Evolutionary conservation across 1,140 invertebrate species (phyloP).

Genomic region (Pseudomyrmex dendroicus): DNA sequence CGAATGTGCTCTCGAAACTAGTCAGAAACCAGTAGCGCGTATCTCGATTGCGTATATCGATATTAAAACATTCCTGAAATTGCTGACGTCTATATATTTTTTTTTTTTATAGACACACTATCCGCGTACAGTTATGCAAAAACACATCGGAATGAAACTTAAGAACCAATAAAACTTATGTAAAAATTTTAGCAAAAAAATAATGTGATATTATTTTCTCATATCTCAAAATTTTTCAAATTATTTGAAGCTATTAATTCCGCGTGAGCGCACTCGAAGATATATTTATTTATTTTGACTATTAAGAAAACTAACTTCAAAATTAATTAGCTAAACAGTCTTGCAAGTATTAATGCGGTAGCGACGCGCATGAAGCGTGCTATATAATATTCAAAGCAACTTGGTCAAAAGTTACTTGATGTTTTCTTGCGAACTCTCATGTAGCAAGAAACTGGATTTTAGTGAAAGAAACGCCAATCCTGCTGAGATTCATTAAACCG

Average conservation of each 20-base stretch:
- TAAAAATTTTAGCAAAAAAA: background rate
- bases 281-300: too few relatives aligned
- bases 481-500: constrained; percentile 42
- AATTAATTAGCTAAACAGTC: background rate
- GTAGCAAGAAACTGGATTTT: constrained; percentile 45
- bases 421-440: constrained; percentile 25
- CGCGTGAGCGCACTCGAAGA: too few relatives aligned
- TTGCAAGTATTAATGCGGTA: constrained; percentile 9
- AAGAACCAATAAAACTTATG: too few relatives aligned
- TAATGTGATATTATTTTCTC: background rate
- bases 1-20: background rate
- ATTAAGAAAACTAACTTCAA: background rate
- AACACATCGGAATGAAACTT: background rate
- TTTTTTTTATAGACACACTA: too few relatives aligned
- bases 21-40: background rate
- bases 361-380: background rate
- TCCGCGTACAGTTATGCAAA: background rate
- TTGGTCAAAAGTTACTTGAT: constrained; percentile 32
- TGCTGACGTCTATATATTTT: background rate
- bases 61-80: background rate
- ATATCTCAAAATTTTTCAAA: background rate
- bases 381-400: constrained; percentile 28
- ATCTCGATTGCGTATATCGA: constrained; percentile 17
- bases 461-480: constrained; percentile 32
- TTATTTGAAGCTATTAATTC: background rate